These are phyloP conservation scores for Zaprionus davidi DNA, from an alignment of 1,140 invertebrate species.

Conservation along the genomic window DNA sequence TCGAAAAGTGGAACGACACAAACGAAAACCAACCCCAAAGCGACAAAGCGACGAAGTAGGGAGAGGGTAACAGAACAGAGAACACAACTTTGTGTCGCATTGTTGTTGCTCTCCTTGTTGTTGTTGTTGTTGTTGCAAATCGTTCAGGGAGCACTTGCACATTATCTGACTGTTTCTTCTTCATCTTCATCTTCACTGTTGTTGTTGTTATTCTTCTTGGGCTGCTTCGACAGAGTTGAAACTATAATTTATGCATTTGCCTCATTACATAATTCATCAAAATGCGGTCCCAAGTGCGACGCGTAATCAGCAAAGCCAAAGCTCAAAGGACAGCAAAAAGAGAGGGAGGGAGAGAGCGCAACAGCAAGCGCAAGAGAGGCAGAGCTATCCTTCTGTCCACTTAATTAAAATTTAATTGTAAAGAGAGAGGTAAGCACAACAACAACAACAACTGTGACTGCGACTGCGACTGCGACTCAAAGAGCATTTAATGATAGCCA, in stretches of 20 bases:
- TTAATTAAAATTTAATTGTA: slow-evolving; percentile 81
- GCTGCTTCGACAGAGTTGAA: slow-evolving; percentile 8
- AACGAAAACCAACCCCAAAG: slow-evolving; percentile 63
- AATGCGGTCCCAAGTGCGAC: slow-evolving; percentile 37
- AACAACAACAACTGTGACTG: slow-evolving; percentile 41
- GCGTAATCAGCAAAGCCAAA: slow-evolving; percentile 30
- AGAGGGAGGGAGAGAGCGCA: neutral
- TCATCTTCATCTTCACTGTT: neutral
- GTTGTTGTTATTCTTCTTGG: neutral
- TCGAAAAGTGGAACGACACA: slow-evolving; percentile 44
- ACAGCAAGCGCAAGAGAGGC: slow-evolving; percentile 7
- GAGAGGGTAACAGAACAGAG: slow-evolving; percentile 28
- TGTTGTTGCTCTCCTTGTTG: neutral
- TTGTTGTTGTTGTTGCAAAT: slow-evolving; percentile 31
- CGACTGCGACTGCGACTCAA: slow-evolving; percentile 28
- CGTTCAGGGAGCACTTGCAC: slow-evolving; percentile 15
- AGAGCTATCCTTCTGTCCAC: slow-evolving; percentile 52
- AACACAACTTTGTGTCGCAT: slow-evolving; percentile 27
- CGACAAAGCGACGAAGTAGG: slow-evolving; percentile 21
- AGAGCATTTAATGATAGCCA: slow-evolving; percentile 70
- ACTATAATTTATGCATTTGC: slow-evolving; percentile 49
- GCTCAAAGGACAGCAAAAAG: slow-evolving; percentile 23
- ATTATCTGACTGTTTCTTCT: neutral
- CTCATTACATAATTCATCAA: slow-evolving; percentile 49
- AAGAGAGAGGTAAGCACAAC: slow-evolving; percentile 18